Evolutionary conservation across 2,888 invertebrate genomes (phyloP), one percentile per base, ranked within the genome.

Genomic region (Caenorhabditis parvicauda): DNA sequence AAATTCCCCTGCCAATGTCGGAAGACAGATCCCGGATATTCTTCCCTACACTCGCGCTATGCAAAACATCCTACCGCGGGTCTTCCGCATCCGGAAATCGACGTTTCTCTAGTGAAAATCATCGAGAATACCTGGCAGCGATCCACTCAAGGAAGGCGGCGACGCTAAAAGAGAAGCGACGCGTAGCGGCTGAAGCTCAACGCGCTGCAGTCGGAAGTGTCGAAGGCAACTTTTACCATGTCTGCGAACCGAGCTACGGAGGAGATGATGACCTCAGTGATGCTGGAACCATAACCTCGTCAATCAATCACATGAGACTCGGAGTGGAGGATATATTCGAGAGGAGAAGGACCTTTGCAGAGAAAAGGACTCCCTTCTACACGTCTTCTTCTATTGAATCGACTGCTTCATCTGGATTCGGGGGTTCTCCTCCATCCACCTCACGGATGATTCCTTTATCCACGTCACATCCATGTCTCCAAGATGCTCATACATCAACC

Each of bases 1-100:
- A 35, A 54, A 64, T 32, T 57, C 64, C 4, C 60, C 65, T 39
- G 52, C 22, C 48, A n/a, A 52, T 14, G 22, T 22, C 53, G 5
- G 53, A 53, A 19, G 49, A 54, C 17, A 50, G 54, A 19, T 54
- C 61, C 7, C 60, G 68, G 4, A 62, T 70, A 19, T 68, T 56
- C 39, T 72, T 72, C 29, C 72, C 72, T 12, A 61, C 64, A 22
- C 56, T 72, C 54, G 72, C 70, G 6, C 60, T 72, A 2, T 58
- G 62, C 29, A 64, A 66, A 28, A 64, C 57, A 5, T 38, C 53
- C 14, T 59, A 61, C 35, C 52, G 46, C 22, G 52, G 55, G 0
- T 43, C 61, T 3, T 54, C 57, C 3, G 24, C 55, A 50, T 54
- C 47, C 47, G 25, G 28, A 29, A 42, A 47, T 22, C 44, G 54